Base-by-base conservation (phyloP, 1,140 invertebrate genomes). In the Anoplolepis gracilipes region DNA sequence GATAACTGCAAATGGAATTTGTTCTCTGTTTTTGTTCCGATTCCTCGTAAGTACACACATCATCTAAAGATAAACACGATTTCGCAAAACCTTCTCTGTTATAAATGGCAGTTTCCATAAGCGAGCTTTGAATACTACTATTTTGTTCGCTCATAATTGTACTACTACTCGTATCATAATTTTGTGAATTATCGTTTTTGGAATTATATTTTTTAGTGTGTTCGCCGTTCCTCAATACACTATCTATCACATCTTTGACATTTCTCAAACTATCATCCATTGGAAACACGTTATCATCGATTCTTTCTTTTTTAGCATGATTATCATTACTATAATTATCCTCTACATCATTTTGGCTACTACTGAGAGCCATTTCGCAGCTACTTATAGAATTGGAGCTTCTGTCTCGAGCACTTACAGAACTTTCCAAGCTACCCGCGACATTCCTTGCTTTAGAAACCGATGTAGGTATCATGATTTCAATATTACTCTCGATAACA, bases 341-440 rank as follows among this genome's bases (percentile, higher is more conserved):
- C 5, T 94, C 92, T 8, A 85, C 92, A 13, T 94, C 94, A 13
- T 91, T 89, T 64, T 94, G 93, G 64, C 93, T 94, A 61, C 87
- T 89, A 36, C 92, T 93, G 19, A 95, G 79, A 55, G 94, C 94
- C 94, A 95, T 95, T 93, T 95, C 94, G 46, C 94, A 95, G 55
- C 94, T 95, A 73, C 94, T 95, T 82, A 95, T 92, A 6, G 94
- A 95, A 86, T 95, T 95, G 0, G 94, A 95, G 36, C 94, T 95
- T 36, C 93, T 91, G 28, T 95, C 93, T 65, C 94, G 88, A 0
- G 87, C 65, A 75, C 62, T 92, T 1, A 78, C 78, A 2, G 86
- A 84, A 88, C 91, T 89, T 28, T 93, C 93, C 39, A 86, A 78
- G 53, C 84, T 88, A 36, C 92, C 92, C 1, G 76, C 84, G 73